Percentiles rank a stretch among this genome's conserved stretches.
phyloP scores from a whole-genome alignment of 2,797 vertebrate genomes.

The Myotis pilosus region DNA sequence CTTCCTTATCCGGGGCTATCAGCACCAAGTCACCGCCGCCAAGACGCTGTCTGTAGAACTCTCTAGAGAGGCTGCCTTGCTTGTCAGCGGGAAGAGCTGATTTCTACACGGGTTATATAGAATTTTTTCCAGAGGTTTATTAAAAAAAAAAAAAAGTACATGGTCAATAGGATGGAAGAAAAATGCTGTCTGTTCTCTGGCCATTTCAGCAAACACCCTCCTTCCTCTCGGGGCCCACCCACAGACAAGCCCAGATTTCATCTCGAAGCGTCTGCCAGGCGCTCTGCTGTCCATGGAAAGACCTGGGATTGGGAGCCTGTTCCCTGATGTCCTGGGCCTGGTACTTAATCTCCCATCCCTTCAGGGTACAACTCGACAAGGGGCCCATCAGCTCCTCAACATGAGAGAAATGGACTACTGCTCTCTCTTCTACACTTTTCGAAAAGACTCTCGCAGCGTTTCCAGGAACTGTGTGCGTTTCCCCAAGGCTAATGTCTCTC shows the following conservation, averaged over 20 bases:
- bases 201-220: not conserved
- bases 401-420: not conserved
- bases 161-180: constrained; percentile 15
- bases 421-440: constrained; percentile 3
- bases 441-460: not conserved
- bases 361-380: not conserved
- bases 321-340: not conserved
- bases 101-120: not conserved
- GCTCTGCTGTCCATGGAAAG: not conserved
- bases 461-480: not conserved
- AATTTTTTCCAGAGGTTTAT: not conserved
- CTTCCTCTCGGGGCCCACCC: not conserved
- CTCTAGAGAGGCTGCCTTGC: not conserved
- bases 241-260: constrained; percentile 14
- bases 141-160: not conserved
- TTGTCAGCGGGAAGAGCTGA: not conserved
- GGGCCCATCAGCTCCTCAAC: constrained; percentile 8
- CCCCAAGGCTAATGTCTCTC: not conserved
- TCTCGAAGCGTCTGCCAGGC: not conserved
- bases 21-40: not conserved
- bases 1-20: constrained; percentile 26
- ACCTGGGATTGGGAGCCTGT: not conserved
- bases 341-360: not conserved
- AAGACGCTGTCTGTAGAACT: not conserved
- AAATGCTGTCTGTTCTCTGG: not conserved